phyloP scores from a whole-genome alignment of 1,140 invertebrate genomes.

The Pseudoatta argentina region DNA sequence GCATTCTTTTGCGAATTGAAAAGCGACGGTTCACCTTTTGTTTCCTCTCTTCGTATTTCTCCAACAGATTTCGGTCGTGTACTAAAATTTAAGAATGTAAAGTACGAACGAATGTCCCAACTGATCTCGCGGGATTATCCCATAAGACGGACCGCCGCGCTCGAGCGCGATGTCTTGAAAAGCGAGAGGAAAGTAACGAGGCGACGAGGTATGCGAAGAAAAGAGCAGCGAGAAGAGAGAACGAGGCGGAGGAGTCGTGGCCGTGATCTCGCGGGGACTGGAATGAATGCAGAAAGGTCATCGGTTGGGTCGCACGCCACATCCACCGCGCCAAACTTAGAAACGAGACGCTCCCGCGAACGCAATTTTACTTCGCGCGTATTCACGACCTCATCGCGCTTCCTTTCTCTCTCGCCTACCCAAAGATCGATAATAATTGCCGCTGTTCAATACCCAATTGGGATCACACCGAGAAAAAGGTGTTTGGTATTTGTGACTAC shows the following conservation, averaged over 20 bases:
- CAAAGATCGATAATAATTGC: neutral
- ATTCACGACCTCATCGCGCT: neutral
- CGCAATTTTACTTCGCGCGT: neutral
- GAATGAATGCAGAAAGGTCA: constrained; percentile 62
- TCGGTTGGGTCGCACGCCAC: constrained; percentile 39
- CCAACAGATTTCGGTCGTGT: neutral
- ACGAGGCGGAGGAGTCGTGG: constrained; percentile 41
- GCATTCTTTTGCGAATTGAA: neutral
- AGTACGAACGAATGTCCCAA: neutral
- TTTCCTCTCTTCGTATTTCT: neutral
- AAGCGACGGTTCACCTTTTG: neutral
- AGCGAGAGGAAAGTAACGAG: constrained; percentile 36
- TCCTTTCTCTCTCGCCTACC: neutral
- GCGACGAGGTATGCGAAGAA: constrained; percentile 37
- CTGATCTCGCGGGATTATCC: constrained; percentile 1
- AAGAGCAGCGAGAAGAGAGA: constrained; percentile 45
- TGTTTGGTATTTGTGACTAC: too few relatives aligned
- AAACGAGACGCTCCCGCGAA: constrained; percentile 26
- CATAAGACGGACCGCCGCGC: neutral
- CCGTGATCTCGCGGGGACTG: constrained; percentile 52
- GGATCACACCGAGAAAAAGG: neutral
- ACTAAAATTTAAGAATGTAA: neutral
- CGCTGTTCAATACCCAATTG: neutral
- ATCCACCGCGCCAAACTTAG: constrained; percentile 41
- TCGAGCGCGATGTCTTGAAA: constrained; percentile 9